Evolutionary conservation across 2,113 vertebrate genomes (phyloP), one percentile per base, ranked within the genome.

Genomic region (Anolis sagrei): DNA sequence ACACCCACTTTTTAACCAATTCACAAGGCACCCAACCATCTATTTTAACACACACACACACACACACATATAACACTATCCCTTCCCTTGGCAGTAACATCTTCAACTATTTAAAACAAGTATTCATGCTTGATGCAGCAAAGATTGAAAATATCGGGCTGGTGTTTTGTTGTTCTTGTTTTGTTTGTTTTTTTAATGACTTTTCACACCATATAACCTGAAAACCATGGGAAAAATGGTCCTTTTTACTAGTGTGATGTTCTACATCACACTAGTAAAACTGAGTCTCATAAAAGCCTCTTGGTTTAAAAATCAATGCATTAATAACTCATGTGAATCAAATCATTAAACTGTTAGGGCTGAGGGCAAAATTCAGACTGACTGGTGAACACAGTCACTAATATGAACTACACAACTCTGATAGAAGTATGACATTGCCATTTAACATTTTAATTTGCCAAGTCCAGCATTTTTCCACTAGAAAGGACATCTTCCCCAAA

Each of bases 391-490:
- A 93, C 44, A 87, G 86, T 89, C 87, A 92, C 91, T 92, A 90
- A 87, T 73, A 87, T 83, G 93, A 93, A 83, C 62, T 36, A 82
- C 68, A 79, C 21, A 88, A 89, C 76, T 84, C 34, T 88, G 84
- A 86, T 88, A 82, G 86, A 92, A 91, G 82, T 74, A 70, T 93
- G 91, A 92, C 87, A 93, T 92, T 92, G 88, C 73, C 76, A 66
- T 90, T 92, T 90, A 92, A 89, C 85, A 86, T 94, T 94, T 94
- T 80, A 76, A 58, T 90, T 95, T 93, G 79, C 84, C 81, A 90
- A 89, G 79, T 93, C 91, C 90, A 83, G 54, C 93, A 88, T 91
- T 92, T 79, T 84, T 88, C 87, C 83, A 92, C 68, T 77, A 89
- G 90, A 91, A 94, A 90, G 87, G 51, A 87, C 51, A 87, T 81